phyloP scores from a whole-genome alignment of 1,140 invertebrate species.

The Elysia chlorotica region DNA sequence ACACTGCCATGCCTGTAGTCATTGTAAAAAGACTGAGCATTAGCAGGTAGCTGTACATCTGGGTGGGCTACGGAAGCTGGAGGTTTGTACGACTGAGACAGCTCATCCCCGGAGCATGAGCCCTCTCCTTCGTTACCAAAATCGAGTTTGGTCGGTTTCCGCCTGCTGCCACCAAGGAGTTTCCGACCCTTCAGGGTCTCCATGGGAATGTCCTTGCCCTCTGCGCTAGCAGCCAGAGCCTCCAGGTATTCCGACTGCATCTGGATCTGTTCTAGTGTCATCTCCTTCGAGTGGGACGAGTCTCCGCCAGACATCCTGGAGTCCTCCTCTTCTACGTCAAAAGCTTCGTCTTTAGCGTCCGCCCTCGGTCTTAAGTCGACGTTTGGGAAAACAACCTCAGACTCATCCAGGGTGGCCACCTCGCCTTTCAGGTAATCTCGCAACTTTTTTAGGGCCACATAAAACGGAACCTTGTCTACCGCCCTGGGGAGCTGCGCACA shows the following conservation, averaged over 20 bases:
- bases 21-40: no score
- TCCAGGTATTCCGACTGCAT: conserved; percentile 20
- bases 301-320: background rate
- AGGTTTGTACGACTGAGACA: background rate
- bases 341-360: conserved; percentile 38
- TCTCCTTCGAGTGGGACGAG: conserved; percentile 5
- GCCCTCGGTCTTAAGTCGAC: conserved; percentile 55
- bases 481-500: conserved; percentile 94
- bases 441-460: conserved; percentile 91
- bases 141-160: background rate
- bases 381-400: conserved; percentile 84
- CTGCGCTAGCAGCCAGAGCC: conserved; percentile 18
- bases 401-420: conserved; percentile 85
- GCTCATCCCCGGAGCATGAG: conserved; percentile 7
- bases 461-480: conserved; percentile 96
- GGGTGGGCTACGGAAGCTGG: background rate
- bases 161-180: background rate
- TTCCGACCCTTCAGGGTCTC: background rate
- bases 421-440: conserved; percentile 91
- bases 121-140: conserved; percentile 1
- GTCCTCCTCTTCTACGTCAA: conserved; percentile 22
- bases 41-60: background rate
- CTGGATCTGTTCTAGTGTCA: conserved; percentile 22
- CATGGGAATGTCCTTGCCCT: conserved; percentile 16
- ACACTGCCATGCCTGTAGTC: background rate